A percentile compares a stretch with the other conserved stretches of the same genome.
phyloP scores from a whole-genome alignment of 2,797 vertebrate species.

The Platalea minor region DNA sequence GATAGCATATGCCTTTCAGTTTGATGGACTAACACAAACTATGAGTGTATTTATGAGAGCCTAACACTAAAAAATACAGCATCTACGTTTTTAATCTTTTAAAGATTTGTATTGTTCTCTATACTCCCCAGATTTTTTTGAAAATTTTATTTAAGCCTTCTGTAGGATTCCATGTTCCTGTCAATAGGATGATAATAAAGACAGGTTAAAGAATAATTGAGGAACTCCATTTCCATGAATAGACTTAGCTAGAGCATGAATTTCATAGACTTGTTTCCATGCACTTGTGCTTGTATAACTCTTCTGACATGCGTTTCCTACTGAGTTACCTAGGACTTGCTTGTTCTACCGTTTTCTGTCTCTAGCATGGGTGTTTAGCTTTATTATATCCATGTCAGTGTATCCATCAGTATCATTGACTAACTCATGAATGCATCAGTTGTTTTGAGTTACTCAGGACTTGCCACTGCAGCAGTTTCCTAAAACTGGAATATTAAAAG shows the following conservation, averaged over 20 bases:
- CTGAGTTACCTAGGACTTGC: not conserved
- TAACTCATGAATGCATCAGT: not conserved
- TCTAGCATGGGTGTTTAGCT: not conserved
- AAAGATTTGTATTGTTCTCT: conserved; percentile 38
- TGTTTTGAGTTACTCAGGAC: not conserved
- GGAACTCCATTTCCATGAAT: not conserved
- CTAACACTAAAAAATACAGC: conserved; percentile 34
- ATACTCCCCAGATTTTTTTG: not conserved
- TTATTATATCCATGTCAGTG: not conserved
- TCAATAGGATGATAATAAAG: not conserved
- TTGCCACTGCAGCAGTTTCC: not conserved
- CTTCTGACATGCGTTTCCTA: not conserved
- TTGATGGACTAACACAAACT: conserved; percentile 66
- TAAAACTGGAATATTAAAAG: not conserved
- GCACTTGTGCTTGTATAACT: not conserved
- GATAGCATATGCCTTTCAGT: conserved; percentile 71
- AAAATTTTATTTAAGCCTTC: not conserved
- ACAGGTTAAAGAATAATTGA: not conserved
- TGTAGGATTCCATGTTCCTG: not conserved
- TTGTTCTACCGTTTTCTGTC: not conserved
- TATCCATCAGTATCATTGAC: not conserved
- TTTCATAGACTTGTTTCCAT: conserved; percentile 20
- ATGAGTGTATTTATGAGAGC: conserved; percentile 34
- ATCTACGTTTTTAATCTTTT: conserved; percentile 34
- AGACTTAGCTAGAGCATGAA: not conserved